These are phyloP conservation scores for Dolichoris vasculosae DNA, from an alignment of 1,140 invertebrate genomes.

Conservation along the genomic window DNA sequence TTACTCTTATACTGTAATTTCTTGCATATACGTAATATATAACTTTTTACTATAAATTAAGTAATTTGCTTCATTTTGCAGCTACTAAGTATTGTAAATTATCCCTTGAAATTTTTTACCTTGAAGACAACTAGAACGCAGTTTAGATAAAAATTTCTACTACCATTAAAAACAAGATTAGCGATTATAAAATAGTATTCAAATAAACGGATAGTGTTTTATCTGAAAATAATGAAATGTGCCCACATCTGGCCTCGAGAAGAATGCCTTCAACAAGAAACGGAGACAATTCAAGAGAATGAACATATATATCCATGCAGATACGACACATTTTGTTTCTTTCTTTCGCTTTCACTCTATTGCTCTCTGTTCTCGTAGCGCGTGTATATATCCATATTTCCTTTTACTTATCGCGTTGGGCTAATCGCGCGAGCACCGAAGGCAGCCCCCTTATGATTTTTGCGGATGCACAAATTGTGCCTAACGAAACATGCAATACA, in stretches of 20 bases:
- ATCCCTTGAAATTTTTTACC: too few relatives aligned
- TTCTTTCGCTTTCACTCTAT: too few relatives aligned
- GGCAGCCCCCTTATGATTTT: constrained; percentile 18
- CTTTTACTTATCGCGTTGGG: constrained; percentile 34
- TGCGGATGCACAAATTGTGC: constrained; percentile 35
- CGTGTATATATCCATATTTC: constrained; percentile 8
- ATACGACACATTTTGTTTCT: too few relatives aligned
- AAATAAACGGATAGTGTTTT: not conserved
- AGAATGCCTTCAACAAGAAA: not conserved
- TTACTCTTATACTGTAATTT: too few relatives aligned
- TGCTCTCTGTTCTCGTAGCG: not conserved
- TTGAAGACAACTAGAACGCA: too few relatives aligned
- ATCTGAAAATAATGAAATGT: constrained; percentile 11
- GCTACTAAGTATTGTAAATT: too few relatives aligned
- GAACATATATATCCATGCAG: too few relatives aligned
- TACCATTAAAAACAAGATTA: not conserved
- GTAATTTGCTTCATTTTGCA: too few relatives aligned
- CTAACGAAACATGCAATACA: constrained; percentile 28
- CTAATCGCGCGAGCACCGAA: constrained; percentile 26
- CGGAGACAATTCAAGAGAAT: not conserved
- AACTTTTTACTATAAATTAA: not conserved
- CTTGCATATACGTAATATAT: too few relatives aligned
- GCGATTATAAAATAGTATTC: not conserved
- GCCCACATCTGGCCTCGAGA: not conserved
- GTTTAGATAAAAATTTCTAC: not conserved